Evolutionary conservation across 2,888 invertebrate genomes (phyloP).

Genomic region (Caenorhabditis imperialis): DNA sequence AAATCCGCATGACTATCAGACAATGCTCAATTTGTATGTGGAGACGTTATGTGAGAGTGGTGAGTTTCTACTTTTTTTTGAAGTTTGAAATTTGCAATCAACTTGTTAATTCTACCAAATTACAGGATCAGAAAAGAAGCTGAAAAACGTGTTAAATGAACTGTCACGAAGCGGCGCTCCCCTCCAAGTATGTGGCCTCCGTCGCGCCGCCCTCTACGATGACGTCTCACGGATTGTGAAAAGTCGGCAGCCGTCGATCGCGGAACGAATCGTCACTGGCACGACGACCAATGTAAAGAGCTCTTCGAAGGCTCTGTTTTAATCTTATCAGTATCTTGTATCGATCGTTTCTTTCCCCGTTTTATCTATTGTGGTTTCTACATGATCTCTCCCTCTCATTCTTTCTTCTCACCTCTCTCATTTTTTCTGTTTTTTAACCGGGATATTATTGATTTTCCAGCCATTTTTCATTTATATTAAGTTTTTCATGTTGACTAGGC

Average conservation of each 20-base stretch:
- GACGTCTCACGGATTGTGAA: slow-evolving; percentile 49
- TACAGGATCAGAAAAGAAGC: slow-evolving; percentile 43
- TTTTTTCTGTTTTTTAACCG: background rate
- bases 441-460: too few species aligned
- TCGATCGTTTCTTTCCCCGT: slow-evolving; percentile 1
- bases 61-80: background rate
- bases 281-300: too few species aligned
- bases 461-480: too few species aligned
- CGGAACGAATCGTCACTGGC: slow-evolving; percentile 23
- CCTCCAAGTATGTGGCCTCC: slow-evolving; percentile 43
- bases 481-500: too few species aligned
- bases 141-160: slow-evolving; percentile 27
- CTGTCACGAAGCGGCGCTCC: slow-evolving; percentile 25
- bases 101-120: background rate
- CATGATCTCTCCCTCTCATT: background rate
- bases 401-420: slow-evolving; percentile 1
- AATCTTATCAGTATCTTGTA: too few species aligned
- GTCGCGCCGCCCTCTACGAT: slow-evolving; percentile 43
- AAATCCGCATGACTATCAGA: slow-evolving; percentile 43
- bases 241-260: slow-evolving; percentile 29
- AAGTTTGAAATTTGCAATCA: background rate
- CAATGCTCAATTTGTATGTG: slow-evolving; percentile 41
- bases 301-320: too few species aligned
- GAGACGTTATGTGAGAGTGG: slow-evolving; percentile 42
- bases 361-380: background rate